phyloP scores from a whole-genome alignment of 2,113 vertebrate species.

The Myiagra hebetior region DNA sequence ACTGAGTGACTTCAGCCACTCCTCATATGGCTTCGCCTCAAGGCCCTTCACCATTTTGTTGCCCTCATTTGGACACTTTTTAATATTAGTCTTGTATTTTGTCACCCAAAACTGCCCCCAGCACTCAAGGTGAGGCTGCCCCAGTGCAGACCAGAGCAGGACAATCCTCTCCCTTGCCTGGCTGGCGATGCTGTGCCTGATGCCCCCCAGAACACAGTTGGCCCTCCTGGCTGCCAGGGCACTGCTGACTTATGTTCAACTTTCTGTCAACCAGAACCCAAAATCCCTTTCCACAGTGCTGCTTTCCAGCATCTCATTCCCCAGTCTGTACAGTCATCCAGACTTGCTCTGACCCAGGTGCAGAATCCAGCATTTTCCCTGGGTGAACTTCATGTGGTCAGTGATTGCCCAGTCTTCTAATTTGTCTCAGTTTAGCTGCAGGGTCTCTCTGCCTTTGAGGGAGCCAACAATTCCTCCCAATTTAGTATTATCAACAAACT shows the following conservation, averaged over 20 bases:
- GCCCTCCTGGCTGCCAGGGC: neutral
- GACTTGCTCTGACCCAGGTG: neutral
- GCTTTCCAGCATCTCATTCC: neutral
- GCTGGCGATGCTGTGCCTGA: fast-evolving
- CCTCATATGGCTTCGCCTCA: fast-evolving
- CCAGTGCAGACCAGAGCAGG: fast-evolving
- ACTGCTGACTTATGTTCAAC: neutral
- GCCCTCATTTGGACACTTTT: neutral
- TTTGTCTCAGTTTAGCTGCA: neutral
- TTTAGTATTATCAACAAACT: neutral
- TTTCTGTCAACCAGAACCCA: neutral
- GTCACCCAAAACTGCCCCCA: neutral
- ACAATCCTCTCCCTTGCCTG: fast-evolving
- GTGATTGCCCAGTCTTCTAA: neutral
- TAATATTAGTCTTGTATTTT: neutral
- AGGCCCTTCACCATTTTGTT: neutral
- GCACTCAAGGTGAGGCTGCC: fast-evolving
- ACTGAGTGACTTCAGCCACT: neutral
- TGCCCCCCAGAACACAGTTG: fast-evolving
- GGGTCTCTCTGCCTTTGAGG: neutral
- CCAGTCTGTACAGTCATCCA: no score
- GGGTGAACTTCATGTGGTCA: neutral
- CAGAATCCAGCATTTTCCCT: neutral
- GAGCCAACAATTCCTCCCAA: neutral
- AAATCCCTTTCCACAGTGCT: neutral